These are phyloP conservation scores for Nothura maculosa DNA, from an alignment of 2,797 vertebrate species.

Conservation along the genomic window DNA sequence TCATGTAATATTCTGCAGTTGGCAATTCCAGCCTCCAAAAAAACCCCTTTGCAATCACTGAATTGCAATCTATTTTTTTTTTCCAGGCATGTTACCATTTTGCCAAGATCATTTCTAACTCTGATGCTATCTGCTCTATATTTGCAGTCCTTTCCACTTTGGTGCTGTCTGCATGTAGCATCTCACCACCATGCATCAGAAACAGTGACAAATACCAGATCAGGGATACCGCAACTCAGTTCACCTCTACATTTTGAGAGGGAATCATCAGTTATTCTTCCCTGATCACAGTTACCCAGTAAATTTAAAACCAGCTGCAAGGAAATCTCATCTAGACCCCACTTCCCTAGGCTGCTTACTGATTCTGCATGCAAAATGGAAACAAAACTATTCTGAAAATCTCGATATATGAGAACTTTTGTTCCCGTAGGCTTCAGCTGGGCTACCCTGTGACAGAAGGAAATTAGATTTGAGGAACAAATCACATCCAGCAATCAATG, in stretches of 20 bases:
- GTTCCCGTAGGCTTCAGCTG: not conserved
- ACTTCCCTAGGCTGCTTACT: not conserved
- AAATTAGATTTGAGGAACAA: slow-evolving; percentile 18
- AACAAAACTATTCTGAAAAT: not conserved
- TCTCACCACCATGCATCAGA: not conserved
- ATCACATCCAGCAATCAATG: not conserved
- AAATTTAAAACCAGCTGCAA: not conserved
- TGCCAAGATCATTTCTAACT: not conserved
- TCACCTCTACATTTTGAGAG: not conserved
- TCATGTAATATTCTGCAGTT: rapidly evolving
- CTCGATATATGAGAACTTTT: not conserved
- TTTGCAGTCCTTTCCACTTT: not conserved
- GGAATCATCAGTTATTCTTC: not conserved
- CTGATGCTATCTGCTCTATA: not conserved
- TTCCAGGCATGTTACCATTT: not conserved
- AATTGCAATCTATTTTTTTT: not conserved
- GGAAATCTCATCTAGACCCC: not conserved
- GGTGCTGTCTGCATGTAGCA: not conserved
- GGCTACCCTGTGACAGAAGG: not conserved
- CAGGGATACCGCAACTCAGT: not conserved
- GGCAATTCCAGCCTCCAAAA: no score
- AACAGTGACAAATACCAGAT: not conserved
- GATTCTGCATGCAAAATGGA: not conserved
- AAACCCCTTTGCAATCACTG: not conserved
- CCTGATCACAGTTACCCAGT: not conserved